A percentile compares a stretch with the other conserved stretches of the same genome.
phyloP scores from a whole-genome alignment of 2,113 vertebrate genomes.

The Anthoscopus minutus region DNA sequence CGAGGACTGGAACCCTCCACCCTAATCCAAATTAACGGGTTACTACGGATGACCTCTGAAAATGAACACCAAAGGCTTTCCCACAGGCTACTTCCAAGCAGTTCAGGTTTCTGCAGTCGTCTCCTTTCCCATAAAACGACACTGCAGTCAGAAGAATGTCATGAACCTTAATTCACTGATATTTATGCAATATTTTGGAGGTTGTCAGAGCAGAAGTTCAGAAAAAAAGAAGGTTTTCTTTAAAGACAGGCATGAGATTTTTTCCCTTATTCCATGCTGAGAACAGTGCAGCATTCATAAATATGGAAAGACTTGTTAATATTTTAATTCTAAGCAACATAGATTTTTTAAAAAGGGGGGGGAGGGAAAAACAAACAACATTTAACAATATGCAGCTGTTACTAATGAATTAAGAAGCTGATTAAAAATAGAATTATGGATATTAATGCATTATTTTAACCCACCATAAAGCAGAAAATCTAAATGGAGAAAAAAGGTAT shows the following conservation, averaged over 20 bases:
- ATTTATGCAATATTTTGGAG: neutral
- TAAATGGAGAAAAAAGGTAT: neutral
- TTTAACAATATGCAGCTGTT: constrained; percentile 48
- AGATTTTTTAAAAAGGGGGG: neutral
- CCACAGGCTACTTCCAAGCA: neutral
- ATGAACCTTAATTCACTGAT: neutral
- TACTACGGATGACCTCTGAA: neutral
- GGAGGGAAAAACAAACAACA: neutral
- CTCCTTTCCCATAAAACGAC: neutral
- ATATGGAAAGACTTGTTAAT: constrained; percentile 2
- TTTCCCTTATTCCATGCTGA: neutral
- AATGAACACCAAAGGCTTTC: neutral
- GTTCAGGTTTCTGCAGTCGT: neutral
- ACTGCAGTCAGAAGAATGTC: neutral
- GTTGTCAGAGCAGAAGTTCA: neutral
- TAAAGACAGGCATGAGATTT: neutral
- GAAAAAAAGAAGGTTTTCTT: neutral
- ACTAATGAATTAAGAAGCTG: constrained; percentile 18
- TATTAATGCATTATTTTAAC: constrained; percentile 52
- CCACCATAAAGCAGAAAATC: neutral
- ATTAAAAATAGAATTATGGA: constrained; percentile 21
- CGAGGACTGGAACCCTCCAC: accelerated
- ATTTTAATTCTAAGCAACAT: constrained; percentile 25
- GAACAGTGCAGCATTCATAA: neutral
- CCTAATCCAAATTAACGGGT: accelerated